A percentile compares a stretch with the other conserved stretches of the same genome.
These are phyloP conservation scores for Nebria salina DNA, from an alignment of 2,888 invertebrate species.

Conservation along the genomic window DNA sequence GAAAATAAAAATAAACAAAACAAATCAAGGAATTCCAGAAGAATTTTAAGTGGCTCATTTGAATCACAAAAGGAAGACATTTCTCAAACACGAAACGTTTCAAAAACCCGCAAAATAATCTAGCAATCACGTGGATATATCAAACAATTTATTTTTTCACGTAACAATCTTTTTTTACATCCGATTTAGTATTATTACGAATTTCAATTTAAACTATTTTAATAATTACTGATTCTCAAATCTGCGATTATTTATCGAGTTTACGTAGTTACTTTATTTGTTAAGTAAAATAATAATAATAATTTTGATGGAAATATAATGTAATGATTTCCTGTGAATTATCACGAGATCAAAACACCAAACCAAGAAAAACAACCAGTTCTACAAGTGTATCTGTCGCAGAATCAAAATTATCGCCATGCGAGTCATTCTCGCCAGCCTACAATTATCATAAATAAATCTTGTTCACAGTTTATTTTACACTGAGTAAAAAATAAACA, in stretches of 20 bases:
- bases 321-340: too few relatives aligned
- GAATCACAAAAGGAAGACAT: slow-evolving; percentile 43
- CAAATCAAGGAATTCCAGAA: slow-evolving; percentile 38
- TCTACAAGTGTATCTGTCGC: slow-evolving; percentile 16
- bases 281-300: too few relatives aligned
- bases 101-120: slow-evolving; percentile 37
- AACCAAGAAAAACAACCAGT: not conserved
- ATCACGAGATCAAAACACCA: not conserved
- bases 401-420: not conserved
- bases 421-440: not conserved
- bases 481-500: not conserved
- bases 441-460: slow-evolving; percentile 16
- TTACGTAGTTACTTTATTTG: too few relatives aligned
- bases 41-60: slow-evolving; percentile 46
- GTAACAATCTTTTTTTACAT: not conserved
- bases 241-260: too few relatives aligned
- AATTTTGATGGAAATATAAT: too few relatives aligned
- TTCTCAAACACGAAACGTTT: slow-evolving; percentile 45
- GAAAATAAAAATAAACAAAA: slow-evolving; percentile 32
- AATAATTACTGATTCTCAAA: too few relatives aligned
- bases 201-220: too few relatives aligned
- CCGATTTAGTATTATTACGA: too few relatives aligned
- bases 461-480: slow-evolving; percentile 6
- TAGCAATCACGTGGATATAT: slow-evolving; percentile 33
- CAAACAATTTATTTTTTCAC: slow-evolving; percentile 4